These are phyloP conservation scores for Clarias gariepinus DNA, from an alignment of 2,113 vertebrate genomes.

Conservation along the genomic window DNA sequence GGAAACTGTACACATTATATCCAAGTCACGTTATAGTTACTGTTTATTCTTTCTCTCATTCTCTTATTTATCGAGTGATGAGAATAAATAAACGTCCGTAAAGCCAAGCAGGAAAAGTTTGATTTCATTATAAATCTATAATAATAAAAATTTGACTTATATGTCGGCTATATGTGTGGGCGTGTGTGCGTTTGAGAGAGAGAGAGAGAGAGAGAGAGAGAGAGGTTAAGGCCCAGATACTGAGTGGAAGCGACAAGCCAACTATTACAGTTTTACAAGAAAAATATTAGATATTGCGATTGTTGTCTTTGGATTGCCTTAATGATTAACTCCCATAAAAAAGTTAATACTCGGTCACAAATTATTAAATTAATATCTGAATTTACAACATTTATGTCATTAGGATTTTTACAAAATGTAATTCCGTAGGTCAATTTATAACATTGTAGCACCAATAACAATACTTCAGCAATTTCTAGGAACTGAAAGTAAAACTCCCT, in stretches of 20 bases:
- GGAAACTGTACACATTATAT: neutral
- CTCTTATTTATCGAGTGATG: neutral
- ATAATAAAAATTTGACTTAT: neutral
- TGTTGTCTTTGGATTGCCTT: slow-evolving; percentile 1
- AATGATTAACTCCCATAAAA: neutral
- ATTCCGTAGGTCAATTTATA: neutral
- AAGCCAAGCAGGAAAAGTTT: neutral
- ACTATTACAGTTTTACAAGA: neutral
- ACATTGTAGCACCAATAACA: neutral
- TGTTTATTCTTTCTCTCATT: neutral
- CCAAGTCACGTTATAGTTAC: neutral
- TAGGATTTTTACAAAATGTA: neutral
- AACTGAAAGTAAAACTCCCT: neutral
- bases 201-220: neutral
- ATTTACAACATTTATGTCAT: neutral
- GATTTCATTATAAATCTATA: neutral
- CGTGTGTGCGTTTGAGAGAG: neutral
- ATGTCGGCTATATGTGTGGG: neutral
- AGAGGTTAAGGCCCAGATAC: neutral
- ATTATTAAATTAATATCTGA: neutral
- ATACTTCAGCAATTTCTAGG: neutral
- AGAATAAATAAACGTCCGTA: neutral
- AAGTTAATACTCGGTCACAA: neutral
- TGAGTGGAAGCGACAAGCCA: slow-evolving; percentile 24
- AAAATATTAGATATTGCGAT: slow-evolving; percentile 1